Percentiles rank a stretch among this genome's conserved stretches.
Evolutionary conservation across 1,140 invertebrate species (phyloP).

Genomic region (Drosophila ficusphila): DNA sequence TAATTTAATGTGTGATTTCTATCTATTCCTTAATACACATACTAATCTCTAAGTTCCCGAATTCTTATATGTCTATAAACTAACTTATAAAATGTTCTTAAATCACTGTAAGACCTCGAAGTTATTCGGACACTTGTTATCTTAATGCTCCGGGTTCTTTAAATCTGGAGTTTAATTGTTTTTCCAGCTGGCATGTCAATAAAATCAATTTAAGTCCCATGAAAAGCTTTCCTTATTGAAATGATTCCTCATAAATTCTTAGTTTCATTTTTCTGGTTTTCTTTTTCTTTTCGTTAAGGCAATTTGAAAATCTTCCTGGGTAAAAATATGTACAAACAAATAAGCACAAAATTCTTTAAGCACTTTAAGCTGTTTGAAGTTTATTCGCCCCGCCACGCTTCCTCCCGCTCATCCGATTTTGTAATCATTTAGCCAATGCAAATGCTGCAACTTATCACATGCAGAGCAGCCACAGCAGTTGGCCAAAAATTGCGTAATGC

Average conservation of each 20-base stretch:
- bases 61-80: too few relatives aligned
- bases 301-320: background rate
- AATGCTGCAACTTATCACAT: conserved; percentile 46
- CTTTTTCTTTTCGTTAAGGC: background rate
- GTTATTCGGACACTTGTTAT: too few relatives aligned
- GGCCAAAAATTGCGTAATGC: conserved; percentile 67
- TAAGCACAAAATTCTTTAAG: background rate
- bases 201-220: background rate
- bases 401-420: conserved; percentile 2
- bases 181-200: background rate
- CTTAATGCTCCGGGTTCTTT: too few relatives aligned
- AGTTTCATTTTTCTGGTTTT: background rate
- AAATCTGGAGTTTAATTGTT: too few relatives aligned
- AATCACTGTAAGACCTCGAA: too few relatives aligned
- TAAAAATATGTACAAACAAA: background rate
- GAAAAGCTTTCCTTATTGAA: background rate
- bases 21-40: too few relatives aligned
- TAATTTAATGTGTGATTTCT: background rate
- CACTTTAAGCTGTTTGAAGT: background rate
- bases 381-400: too few relatives aligned
- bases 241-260: background rate
- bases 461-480: conserved; percentile 30
- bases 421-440: conserved; percentile 38
- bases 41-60: too few relatives aligned
- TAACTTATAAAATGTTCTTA: too few relatives aligned